These are phyloP conservation scores for Eunapius fragilis DNA, from an alignment of 37 sponge, comb jelly and placozoan genomes.

Conservation along the genomic window DNA sequence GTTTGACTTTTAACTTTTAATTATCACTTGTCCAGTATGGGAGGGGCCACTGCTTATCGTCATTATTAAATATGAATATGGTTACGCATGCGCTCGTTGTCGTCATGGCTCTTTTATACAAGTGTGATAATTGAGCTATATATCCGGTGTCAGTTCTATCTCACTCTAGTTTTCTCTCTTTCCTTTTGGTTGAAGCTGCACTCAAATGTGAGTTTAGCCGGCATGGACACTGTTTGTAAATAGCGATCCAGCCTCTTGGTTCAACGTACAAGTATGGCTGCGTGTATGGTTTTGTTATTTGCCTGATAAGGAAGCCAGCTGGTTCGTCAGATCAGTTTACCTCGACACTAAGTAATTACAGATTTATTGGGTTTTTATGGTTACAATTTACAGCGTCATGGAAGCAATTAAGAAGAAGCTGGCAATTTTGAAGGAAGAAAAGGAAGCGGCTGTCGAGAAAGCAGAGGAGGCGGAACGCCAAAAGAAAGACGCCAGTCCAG, in stretches of 20 bases:
- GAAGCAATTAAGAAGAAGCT: slow-evolving; percentile 73
- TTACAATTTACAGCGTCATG: slow-evolving; percentile 13
- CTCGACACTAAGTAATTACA: too few relatives aligned
- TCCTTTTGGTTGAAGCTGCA: background rate
- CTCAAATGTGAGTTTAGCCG: too few relatives aligned
- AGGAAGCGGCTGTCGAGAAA: slow-evolving; percentile 48
- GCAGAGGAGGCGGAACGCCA: slow-evolving; percentile 26
- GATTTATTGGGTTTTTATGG: too few relatives aligned
- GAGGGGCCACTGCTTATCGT: too few relatives aligned
- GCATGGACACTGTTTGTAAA: background rate
- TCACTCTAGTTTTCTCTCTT: background rate
- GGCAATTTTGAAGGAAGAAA: slow-evolving; percentile 56
- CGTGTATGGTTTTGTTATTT: background rate
- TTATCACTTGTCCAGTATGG: too few relatives aligned
- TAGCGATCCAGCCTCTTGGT: background rate
- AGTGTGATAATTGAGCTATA: too few relatives aligned
- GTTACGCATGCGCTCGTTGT: too few relatives aligned
- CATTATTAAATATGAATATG: too few relatives aligned
- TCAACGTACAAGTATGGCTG: background rate
- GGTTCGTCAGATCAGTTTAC: too few relatives aligned
- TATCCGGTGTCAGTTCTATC: too few relatives aligned
- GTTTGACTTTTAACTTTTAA: too few relatives aligned
- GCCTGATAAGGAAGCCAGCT: background rate
- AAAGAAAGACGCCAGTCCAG: slow-evolving; percentile 60
- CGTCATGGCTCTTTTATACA: too few relatives aligned